Conservation (phyloP, 1,140 invertebrate genomes). For the Adelges cooleyi region DNA sequence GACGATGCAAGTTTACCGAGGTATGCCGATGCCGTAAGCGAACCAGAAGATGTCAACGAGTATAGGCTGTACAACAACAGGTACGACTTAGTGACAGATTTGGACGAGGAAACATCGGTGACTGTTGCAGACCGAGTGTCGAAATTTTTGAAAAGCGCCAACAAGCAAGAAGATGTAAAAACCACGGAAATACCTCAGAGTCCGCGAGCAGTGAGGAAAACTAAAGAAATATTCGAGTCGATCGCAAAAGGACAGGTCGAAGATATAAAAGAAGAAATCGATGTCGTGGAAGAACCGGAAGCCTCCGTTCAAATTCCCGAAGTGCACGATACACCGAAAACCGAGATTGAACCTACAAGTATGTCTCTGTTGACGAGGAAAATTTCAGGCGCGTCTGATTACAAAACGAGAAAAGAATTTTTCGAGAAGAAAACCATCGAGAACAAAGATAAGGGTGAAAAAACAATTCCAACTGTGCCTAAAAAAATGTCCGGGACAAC, state of each 20-base stretch:
- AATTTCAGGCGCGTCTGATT: slow-evolving; percentile 14
- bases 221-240: slow-evolving; percentile 53
- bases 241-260: slow-evolving; percentile 39
- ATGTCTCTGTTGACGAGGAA: not conserved
- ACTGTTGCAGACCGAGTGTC: slow-evolving; percentile 46
- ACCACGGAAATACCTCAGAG: slow-evolving; percentile 35
- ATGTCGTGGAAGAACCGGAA: not conserved
- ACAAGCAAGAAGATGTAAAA: slow-evolving; percentile 30
- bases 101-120: slow-evolving; percentile 37
- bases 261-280: not conserved
- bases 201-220: slow-evolving; percentile 50
- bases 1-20: slow-evolving; percentile 36
- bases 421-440: not conserved
- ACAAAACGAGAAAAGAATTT: slow-evolving; percentile 12
- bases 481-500: not conserved
- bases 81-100: slow-evolving; percentile 38
- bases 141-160: slow-evolving; percentile 43
- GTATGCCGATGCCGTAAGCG: slow-evolving; percentile 55
- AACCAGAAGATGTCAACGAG: slow-evolving; percentile 52
- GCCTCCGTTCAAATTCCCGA: not conserved
- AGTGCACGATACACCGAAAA: not conserved
- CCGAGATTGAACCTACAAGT: too few relatives aligned
- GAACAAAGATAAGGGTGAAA: not conserved
- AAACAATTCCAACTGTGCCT: not conserved
- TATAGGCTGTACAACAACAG: slow-evolving; percentile 37